A percentile compares a stretch with the other conserved stretches of the same genome.
Conservation (phyloP, 2,113 vertebrate genomes). For the Chamaetylas fuelleborni region DNA sequence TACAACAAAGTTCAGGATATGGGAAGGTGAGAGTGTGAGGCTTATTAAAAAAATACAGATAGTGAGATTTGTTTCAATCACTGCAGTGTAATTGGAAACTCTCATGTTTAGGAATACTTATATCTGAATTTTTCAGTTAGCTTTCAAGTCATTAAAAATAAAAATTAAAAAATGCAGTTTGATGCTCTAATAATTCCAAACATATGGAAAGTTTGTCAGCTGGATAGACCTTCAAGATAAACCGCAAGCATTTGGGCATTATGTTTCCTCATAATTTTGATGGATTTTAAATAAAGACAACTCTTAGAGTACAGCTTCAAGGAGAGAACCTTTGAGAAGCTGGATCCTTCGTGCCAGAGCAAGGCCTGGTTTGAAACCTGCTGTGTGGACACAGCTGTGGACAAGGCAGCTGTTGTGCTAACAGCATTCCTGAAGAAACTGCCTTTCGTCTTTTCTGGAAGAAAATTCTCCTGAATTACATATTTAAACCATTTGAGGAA, state of each 20-base stretch:
- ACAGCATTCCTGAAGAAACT: neutral
- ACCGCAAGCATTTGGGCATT: neutral
- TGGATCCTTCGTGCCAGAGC: too few species aligned
- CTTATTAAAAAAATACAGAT: neutral
- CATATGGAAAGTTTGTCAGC: neutral
- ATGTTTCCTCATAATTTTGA: neutral
- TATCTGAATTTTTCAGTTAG: neutral
- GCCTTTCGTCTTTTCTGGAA: neutral
- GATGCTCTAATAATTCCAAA: neutral
- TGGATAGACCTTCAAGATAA: neutral
- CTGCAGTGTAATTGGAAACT: neutral
- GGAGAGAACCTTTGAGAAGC: neutral
- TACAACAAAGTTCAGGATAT: neutral
- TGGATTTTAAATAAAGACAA: neutral
- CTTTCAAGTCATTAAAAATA: neutral
- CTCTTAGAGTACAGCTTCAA: neutral
- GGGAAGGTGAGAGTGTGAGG: neutral
- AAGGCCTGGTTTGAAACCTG: neutral
- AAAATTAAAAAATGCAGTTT: too few species aligned
- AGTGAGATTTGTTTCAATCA: neutral
- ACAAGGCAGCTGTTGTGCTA: neutral
- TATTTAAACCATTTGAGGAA: neutral
- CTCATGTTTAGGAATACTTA: neutral
- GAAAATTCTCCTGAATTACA: neutral
- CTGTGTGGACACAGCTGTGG: neutral